A percentile compares a stretch with the other conserved stretches of the same genome.
phyloP scores from a whole-genome alignment of 1,140 invertebrate species.

The Diabrotica virgifera region DNA sequence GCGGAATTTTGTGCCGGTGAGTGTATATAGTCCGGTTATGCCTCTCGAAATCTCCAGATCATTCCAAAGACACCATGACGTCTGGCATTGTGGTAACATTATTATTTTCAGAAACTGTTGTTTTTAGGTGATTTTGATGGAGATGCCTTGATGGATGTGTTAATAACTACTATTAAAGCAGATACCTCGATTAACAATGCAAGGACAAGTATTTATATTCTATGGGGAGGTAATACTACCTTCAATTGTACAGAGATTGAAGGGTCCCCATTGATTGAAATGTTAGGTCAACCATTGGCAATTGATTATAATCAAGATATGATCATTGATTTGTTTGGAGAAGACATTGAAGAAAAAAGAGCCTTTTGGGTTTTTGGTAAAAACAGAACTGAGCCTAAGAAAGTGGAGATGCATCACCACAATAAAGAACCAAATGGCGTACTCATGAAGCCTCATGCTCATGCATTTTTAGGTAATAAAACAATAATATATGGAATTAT shows the following conservation, averaged over 20 bases:
- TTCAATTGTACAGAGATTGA: slow-evolving; percentile 61
- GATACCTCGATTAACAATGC: slow-evolving; percentile 34
- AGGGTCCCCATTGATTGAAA: slow-evolving; percentile 52
- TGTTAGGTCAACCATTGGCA: slow-evolving; percentile 78
- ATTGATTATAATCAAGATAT: slow-evolving; percentile 91
- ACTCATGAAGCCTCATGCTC: slow-evolving; percentile 70
- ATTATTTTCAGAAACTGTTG: too few species aligned
- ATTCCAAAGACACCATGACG: too few species aligned
- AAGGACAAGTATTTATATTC: slow-evolving; percentile 57
- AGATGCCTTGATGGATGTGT: slow-evolving; percentile 89
- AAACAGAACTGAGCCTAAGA: slow-evolving; percentile 52
- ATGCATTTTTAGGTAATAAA: slow-evolving; percentile 64
- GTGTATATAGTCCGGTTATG: too few species aligned
- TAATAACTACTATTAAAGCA: slow-evolving; percentile 62
- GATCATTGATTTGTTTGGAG: slow-evolving; percentile 89
- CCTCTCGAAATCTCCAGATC: too few species aligned
- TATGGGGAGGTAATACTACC: slow-evolving; percentile 69
- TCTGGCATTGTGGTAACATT: too few species aligned
- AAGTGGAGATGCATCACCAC: slow-evolving; percentile 52
- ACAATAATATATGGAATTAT: slow-evolving; percentile 3
- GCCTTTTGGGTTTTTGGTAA: slow-evolving; percentile 74
- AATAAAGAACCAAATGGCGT: slow-evolving; percentile 19
- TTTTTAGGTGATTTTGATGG: slow-evolving; percentile 82
- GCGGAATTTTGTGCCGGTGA: too few species aligned
- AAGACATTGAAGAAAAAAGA: slow-evolving; percentile 56